These are phyloP conservation scores for Beaufortia kweichowensis DNA, from an alignment of 2,113 vertebrate species.

Conservation along the genomic window DNA sequence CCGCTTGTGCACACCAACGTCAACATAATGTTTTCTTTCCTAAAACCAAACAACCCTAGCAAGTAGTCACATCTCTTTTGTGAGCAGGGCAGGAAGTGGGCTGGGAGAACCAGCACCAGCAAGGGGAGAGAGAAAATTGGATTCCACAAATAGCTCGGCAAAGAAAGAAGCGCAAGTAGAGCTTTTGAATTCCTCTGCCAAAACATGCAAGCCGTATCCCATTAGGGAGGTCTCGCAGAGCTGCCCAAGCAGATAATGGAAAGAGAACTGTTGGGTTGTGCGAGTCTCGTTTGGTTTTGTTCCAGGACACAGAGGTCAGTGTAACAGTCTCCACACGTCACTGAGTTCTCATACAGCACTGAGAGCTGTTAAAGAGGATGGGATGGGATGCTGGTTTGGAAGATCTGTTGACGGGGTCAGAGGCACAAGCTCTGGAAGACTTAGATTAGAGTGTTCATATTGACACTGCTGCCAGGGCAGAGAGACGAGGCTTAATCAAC, in stretches of 20 bases:
- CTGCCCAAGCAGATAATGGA: slow-evolving; percentile 70
- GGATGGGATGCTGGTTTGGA: slow-evolving; percentile 32
- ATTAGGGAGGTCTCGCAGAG: slow-evolving; percentile 65
- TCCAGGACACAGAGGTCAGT: slow-evolving; percentile 59
- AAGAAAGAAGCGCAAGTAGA: slow-evolving; percentile 42
- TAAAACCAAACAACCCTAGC: slow-evolving; percentile 22
- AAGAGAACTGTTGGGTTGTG: slow-evolving; percentile 65
- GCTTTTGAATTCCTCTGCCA: slow-evolving; percentile 56
- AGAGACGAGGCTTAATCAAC: too few relatives aligned
- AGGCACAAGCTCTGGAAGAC: background rate
- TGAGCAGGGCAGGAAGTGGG: slow-evolving; percentile 14
- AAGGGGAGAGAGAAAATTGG: slow-evolving; percentile 43
- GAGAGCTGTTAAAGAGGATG: slow-evolving; percentile 8
- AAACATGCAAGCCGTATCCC: slow-evolving; percentile 60
- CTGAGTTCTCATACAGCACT: slow-evolving; percentile 49
- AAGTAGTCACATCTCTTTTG: slow-evolving; percentile 34
- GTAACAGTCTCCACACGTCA: slow-evolving; percentile 54
- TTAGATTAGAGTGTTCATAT: slow-evolving; percentile 9
- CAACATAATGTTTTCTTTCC: background rate
- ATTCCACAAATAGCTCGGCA: slow-evolving; percentile 56
- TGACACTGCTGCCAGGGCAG: background rate
- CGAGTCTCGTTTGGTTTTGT: slow-evolving; percentile 56
- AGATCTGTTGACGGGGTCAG: background rate
- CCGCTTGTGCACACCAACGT: too few relatives aligned
- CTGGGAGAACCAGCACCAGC: slow-evolving; percentile 16